Evolutionary conservation across 1,140 invertebrate genomes (phyloP), one percentile per base, ranked within the genome.

Genomic region (Chironomus striatipennis): DNA sequence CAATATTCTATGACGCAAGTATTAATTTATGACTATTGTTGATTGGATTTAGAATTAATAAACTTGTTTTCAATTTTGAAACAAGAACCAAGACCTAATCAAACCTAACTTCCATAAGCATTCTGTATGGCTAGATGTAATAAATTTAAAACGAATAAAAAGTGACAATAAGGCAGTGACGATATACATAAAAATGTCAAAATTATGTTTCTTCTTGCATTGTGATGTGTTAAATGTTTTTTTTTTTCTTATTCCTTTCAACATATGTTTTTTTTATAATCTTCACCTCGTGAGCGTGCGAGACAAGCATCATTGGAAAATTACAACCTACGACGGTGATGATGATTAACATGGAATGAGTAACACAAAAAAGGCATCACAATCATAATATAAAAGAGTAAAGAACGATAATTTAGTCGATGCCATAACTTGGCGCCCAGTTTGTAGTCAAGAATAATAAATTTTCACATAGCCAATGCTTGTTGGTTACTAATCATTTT

Each of bases 321-420:
- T 57, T 57, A 57, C 47, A 57, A n/a, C 47, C 47, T 57, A 57
- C 47, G 24, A 57, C n/a, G n/a, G 47, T 57, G 47, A 57, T 57
- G 47, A 57, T 57, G 12, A 57, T 57, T n/a, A 57, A n/a, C 47
- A 57, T n/a, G n/a, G 47, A 12, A 57, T 10, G 15, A 57, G 24
- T n/a, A 47, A 10, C 43, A 47, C 24, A 57, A 57, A 12, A 34
- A 34, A 57, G 47, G n/a, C 12, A 57, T 12, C 12, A 15, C 12
- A n/a, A 57, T 57, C 47, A 57, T 57, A 15, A 57, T 57, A 57
- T 57, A n/a, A 57, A 57, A 57, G 15, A 12, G 12, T n/a, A n/a
- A 57, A 57, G 47, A 57, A 57, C 47, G 47, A 57, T 57, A 57
- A 57, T 57, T 34, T 57, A 10, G 12, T n/a, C n/a, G 47, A 57